Evolutionary conservation across 2,888 invertebrate genomes (phyloP), one percentile per base, ranked within the genome.

Genomic region (Cosmopolites sordidus): DNA sequence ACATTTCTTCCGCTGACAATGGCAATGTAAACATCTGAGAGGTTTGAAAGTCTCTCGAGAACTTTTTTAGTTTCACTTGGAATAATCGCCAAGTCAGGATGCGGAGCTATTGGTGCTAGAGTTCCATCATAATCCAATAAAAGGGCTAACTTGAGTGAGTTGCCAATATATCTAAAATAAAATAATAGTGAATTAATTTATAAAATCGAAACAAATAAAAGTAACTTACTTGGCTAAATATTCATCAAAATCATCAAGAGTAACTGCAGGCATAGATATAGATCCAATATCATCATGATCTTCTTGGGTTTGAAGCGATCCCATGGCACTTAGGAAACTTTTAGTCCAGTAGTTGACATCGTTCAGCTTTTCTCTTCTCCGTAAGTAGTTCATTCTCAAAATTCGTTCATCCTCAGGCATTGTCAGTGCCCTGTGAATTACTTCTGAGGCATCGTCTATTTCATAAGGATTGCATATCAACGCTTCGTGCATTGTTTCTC

Each of bases 401-500:
- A 84, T 86, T 12, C 92, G 77, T 70, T 92, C 92, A 66, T 93
- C 92, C 67, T 90, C 89, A 0, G 92, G 91, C 92, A 93, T 92
- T 45, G 89, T 89, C 0, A 92, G 75, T 0, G 92, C 92, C 33
- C 58, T 84, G 71, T 92, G 89, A 62, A 91, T 86, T 16, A 89
- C 86, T 72, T 92, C 91, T 12, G 92, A 91, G 2, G 91, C 90
- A 61, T 88, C 88, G 64, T 91, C 87, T 44, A 92, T 79, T 72
- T 93, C 92, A 66, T 92, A 92, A 0, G 92, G 92, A 72, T 93
- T 93, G 69, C 90, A 91, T 45, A 91, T 83, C 8, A 93, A 77
- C 1, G 92, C 92, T 70, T 93, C 92, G 74, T 92, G 92, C 92
- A 93, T 92, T 80, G 89, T 92, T 73, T 92, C 92, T 0, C 92